Percentiles rank a stretch among this genome's conserved stretches.
These are phyloP conservation scores for Neomorphus geoffroyi DNA, from an alignment of 2,797 vertebrate genomes.

Conservation along the genomic window DNA sequence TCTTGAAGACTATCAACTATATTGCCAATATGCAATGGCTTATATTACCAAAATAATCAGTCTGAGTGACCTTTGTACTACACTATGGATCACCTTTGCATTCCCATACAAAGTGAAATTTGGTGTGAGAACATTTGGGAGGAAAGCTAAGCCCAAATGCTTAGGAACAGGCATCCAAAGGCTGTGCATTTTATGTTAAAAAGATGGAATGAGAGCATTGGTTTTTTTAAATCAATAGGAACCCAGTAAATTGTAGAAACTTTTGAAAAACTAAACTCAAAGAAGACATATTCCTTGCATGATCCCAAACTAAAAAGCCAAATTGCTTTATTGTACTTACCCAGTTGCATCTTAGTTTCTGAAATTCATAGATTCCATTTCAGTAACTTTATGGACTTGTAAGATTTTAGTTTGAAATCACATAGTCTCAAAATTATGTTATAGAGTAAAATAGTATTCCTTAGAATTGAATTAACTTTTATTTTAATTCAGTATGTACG, in stretches of 20 bases:
- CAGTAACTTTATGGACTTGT: not conserved
- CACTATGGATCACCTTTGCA: not conserved
- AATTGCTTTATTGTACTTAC: not conserved
- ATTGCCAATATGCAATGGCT: not conserved
- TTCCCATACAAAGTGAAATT: not conserved
- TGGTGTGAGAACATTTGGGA: not conserved
- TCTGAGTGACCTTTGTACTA: not conserved
- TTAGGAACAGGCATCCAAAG: not conserved
- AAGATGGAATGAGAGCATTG: not conserved
- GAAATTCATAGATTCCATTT: not conserved
- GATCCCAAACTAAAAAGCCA: not conserved
- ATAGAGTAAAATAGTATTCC: not conserved
- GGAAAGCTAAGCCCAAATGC: not conserved
- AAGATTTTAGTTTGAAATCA: too few relatives aligned
- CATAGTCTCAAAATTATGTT: not conserved
- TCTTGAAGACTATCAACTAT: not conserved
- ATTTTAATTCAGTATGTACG: not conserved
- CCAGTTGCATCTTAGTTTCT: not conserved
- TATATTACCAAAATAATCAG: not conserved
- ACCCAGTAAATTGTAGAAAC: not conserved
- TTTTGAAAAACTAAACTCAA: not conserved
- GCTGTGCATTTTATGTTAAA: not conserved
- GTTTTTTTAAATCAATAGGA: not conserved
- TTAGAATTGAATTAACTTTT: not conserved
- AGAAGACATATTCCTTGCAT: not conserved